Evolutionary conservation across 2,113 vertebrate species (phyloP).

Genomic region (Poicephalus gulielmi): DNA sequence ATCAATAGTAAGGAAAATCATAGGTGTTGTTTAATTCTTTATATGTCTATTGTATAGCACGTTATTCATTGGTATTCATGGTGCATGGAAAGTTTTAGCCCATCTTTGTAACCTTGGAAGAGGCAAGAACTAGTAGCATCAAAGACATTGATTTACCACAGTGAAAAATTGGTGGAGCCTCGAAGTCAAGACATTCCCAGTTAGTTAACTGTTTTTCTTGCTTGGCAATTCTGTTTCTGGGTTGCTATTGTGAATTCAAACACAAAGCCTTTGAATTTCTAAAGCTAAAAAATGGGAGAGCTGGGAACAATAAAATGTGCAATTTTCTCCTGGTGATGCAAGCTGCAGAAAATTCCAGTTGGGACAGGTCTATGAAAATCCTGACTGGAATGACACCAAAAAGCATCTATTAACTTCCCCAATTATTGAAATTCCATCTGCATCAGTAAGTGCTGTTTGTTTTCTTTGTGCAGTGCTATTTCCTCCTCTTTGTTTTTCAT

Average conservation of each 20-base stretch:
- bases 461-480: not conserved
- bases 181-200: not conserved
- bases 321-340: slow-evolving; percentile 11
- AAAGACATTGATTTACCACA: not conserved
- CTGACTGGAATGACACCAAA: not conserved
- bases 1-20: not conserved
- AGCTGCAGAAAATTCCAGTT: not conserved
- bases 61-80: not conserved
- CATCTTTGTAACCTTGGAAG: not conserved
- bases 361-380: not conserved
- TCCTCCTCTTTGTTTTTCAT: not conserved
- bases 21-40: not conserved
- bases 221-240: not conserved
- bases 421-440: not conserved
- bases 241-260: not conserved
- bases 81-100: not conserved
- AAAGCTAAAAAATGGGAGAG: not conserved
- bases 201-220: not conserved
- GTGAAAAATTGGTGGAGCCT: not conserved
- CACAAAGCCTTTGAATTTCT: slow-evolving; percentile 5
- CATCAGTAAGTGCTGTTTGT: not conserved
- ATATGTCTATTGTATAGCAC: not conserved
- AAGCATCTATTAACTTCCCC: not conserved
- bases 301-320: not conserved
- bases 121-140: not conserved